Evolutionary conservation across 2,888 invertebrate species (phyloP).

Genomic region (Xanthorhoe designata): DNA sequence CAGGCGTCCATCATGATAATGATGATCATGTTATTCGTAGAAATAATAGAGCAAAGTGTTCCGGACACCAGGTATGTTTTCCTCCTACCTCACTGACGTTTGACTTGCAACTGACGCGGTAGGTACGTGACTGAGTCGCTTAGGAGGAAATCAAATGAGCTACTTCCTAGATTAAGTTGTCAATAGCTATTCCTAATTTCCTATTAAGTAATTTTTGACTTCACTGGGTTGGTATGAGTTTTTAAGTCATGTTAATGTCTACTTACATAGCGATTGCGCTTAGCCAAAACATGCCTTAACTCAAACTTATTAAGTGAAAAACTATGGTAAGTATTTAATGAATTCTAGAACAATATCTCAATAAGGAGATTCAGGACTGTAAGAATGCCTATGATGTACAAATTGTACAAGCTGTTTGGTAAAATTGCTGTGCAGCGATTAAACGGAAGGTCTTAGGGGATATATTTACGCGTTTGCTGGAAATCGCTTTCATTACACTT

Average conservation of each 20-base stretch:
- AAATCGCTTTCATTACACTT: constrained; percentile 26
- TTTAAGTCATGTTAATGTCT: too few relatives aligned
- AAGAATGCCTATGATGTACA: too few relatives aligned
- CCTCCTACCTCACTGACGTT: not conserved
- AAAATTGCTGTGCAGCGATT: constrained; percentile 19
- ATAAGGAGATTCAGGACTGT: too few relatives aligned
- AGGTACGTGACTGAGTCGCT: not conserved
- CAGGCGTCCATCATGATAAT: not conserved
- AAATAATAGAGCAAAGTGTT: not conserved
- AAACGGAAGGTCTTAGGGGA: constrained; percentile 24
- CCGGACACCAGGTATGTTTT: not conserved
- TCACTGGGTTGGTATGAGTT: too few relatives aligned
- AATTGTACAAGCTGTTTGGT: not conserved
- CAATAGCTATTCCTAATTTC: too few relatives aligned
- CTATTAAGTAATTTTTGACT: too few relatives aligned
- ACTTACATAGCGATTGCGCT: too few relatives aligned
- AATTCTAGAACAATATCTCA: too few relatives aligned
- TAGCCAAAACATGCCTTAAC: too few relatives aligned
- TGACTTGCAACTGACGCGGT: not conserved
- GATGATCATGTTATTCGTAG: not conserved
- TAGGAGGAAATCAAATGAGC: not conserved
- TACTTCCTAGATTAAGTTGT: too few relatives aligned
- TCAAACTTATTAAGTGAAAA: too few relatives aligned
- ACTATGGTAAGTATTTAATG: too few relatives aligned
- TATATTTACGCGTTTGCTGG: constrained; percentile 24